Base-by-base conservation (phyloP, 53 echinoderm and acorn worm genomes). In the Crossaster papposus region DNA sequence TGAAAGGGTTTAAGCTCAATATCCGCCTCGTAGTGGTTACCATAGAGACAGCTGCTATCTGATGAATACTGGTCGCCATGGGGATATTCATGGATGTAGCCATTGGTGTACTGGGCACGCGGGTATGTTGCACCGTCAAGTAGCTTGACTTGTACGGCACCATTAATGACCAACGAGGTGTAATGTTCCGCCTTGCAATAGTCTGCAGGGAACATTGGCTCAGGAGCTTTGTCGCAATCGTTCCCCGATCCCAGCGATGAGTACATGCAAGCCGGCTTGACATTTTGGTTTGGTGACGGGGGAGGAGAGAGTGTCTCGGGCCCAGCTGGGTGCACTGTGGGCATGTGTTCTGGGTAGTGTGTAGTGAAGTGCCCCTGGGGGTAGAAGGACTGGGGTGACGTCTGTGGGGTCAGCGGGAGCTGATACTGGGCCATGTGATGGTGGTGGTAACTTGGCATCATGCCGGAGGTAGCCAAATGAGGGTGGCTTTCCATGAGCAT, bases 161-260 rank as follows among this genome's bases (percentile, higher is more conserved):
- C 93, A 54, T 96, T 96, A 51, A 96, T 94, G 77, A 94, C 82
- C 28, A 94, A 91, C 38, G 96, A 96, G 23, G 94, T 90, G 79
- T 93, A 94, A 32, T 96, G 93, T 81, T 96, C 96, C 28, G 96
- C 88, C 77, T 94, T 91, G 53, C 91, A 93, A 68, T 92, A 91
- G 38, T 94, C 94, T 64, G 62, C 36, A 30, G 89, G 44, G 30
- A 17, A 78, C 64, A 80, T 53, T 12, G 89, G 34, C 72, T 93
- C 80, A 72, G 50, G 55, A 28, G 51, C 37, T 50, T 82, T 72
- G 84, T 83, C 85, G 31, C 72, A 71, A 26, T 78, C 68, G 70
- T 94, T 92, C 12, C 50, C 72, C 28, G 77, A 70, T 17, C 33
- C 58, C 17, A 64, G 34, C 38, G 77, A 79, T 24, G 92, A 72